Evolutionary conservation across 2,888 invertebrate genomes (phyloP).

Genomic region (Tetragonisca angustula): DNA sequence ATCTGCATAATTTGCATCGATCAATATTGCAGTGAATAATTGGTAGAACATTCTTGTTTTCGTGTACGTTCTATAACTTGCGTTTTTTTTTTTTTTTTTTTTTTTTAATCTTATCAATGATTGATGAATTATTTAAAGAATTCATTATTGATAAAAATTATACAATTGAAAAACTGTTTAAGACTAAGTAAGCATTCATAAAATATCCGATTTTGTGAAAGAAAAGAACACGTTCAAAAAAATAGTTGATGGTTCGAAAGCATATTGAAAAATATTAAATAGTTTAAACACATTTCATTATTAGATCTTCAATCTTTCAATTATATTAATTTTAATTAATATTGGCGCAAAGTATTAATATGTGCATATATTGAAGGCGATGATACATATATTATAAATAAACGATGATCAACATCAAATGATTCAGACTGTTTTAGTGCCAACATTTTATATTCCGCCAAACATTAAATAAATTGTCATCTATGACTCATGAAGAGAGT

Average conservation of each 20-base stretch:
- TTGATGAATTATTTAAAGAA: not conserved
- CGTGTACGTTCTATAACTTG: not conserved
- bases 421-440: conserved; percentile 42
- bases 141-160: conserved; percentile 1
- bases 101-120: not conserved
- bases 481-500: conserved; percentile 44
- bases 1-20: conserved; percentile 56
- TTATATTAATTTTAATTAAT: not conserved
- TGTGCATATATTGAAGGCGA: not conserved
- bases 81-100: not conserved
- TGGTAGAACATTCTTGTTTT: conserved; percentile 30
- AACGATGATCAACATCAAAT: conserved; percentile 36
- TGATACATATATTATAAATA: conserved; percentile 31
- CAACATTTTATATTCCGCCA: conserved; percentile 28
- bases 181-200: too few species aligned
- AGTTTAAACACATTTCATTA: not conserved
- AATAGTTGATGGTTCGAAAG: too few species aligned
- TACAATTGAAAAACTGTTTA: not conserved
- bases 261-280: too few species aligned
- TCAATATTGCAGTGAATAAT: conserved; percentile 54
- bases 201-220: too few species aligned
- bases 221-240: too few species aligned
- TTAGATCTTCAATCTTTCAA: not conserved
- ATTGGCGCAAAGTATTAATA: not conserved
- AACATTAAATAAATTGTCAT: conserved; percentile 40